phyloP scores from a whole-genome alignment of 2,113 vertebrate species.

The Boulengeromyrus knoepffleri region DNA sequence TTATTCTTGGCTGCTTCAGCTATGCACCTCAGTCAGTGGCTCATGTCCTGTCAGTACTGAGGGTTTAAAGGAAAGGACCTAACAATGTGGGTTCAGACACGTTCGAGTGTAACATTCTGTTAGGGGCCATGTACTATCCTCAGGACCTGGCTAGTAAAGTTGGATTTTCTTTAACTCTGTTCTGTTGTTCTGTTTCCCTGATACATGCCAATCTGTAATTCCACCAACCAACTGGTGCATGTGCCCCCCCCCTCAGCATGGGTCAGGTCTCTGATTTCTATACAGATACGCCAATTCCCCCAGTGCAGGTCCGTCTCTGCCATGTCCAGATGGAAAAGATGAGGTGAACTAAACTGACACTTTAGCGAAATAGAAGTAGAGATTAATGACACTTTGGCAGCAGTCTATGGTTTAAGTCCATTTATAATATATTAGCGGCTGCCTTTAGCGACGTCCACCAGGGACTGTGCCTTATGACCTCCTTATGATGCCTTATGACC shows the following conservation, averaged over 20 bases:
- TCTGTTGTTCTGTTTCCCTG: background rate
- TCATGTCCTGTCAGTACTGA: background rate
- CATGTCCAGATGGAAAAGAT: slow-evolving; percentile 35
- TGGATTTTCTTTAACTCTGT: background rate
- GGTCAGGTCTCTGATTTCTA: slow-evolving; percentile 38
- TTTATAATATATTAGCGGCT: slow-evolving; percentile 57
- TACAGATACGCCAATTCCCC: slow-evolving; percentile 47
- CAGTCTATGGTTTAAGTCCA: slow-evolving; percentile 49
- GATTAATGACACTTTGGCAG: slow-evolving; percentile 58
- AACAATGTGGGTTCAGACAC: slow-evolving; percentile 21
- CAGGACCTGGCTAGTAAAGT: background rate
- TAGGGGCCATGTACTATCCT: background rate
- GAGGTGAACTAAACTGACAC: slow-evolving; percentile 48
- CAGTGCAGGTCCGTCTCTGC: slow-evolving; percentile 41
- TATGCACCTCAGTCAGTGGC: background rate
- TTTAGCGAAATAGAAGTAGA: slow-evolving; percentile 59
- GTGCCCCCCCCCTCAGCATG: slow-evolving; percentile 25
- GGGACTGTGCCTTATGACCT: slow-evolving; percentile 40
- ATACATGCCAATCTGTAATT: background rate
- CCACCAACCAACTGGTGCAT: background rate
- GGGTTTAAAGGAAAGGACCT: slow-evolving; percentile 5
- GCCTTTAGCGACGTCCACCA: slow-evolving; percentile 36
- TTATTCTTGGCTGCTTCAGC: too few relatives aligned
- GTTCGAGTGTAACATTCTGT: background rate
- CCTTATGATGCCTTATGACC: slow-evolving; percentile 32